Conservation (phyloP, 2,888 invertebrate species). For the Catocala nupta region DNA sequence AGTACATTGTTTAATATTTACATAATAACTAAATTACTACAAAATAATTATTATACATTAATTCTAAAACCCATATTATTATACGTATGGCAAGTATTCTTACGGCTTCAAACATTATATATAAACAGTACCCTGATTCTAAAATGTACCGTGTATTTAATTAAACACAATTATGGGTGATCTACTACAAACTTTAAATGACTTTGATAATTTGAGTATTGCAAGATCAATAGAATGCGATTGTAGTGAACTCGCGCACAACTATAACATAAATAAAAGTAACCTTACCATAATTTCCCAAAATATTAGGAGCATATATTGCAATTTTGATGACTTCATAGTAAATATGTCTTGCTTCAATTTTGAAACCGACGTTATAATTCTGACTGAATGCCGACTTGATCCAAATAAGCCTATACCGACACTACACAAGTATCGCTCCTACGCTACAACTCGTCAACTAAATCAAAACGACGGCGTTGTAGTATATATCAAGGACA, state of each 20-base stretch:
- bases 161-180: background rate
- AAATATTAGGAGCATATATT: slow-evolving; percentile 42
- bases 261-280: slow-evolving; percentile 9
- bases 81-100: too few species aligned
- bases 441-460: slow-evolving; percentile 11
- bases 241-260: background rate
- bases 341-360: slow-evolving; percentile 18
- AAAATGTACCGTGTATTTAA: too few species aligned
- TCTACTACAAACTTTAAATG: slow-evolving; percentile 1
- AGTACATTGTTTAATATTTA: too few species aligned
- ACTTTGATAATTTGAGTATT: slow-evolving; percentile 2
- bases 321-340: background rate
- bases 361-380: slow-evolving; percentile 32
- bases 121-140: too few species aligned
- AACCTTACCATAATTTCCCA: slow-evolving; percentile 32
- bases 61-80: too few species aligned
- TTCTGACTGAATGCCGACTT: slow-evolving; percentile 38
- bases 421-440: slow-evolving; percentile 19
- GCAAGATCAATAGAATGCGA: slow-evolving; percentile 8
- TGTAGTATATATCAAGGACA: slow-evolving; percentile 23
- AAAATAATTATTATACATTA: too few species aligned
- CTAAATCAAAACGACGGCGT: slow-evolving; percentile 35
- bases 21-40: too few species aligned
- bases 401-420: slow-evolving; percentile 15
- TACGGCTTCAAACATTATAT: too few species aligned